A percentile compares a stretch with the other conserved stretches of the same genome.
Conservation (phyloP, 2,888 invertebrate genomes). For the Galerucella nymphaeae region DNA sequence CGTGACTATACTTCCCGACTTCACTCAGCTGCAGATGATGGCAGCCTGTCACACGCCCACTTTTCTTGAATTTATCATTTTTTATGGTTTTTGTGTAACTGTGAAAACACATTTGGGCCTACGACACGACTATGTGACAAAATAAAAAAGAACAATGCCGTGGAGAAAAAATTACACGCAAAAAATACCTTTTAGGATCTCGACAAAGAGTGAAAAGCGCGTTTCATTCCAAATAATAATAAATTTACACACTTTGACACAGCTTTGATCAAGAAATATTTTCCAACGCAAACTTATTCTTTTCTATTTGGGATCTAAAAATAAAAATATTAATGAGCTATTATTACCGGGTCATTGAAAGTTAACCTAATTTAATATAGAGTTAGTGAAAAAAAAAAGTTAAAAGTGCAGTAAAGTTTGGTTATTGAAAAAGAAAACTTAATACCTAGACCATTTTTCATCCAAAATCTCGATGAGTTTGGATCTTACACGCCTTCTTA, state of each 20-base stretch:
- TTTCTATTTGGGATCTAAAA: no score
- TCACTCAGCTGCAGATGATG: constrained; percentile 59
- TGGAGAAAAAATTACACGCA: constrained; percentile 5
- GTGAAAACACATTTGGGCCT: constrained; percentile 32
- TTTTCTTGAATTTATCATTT: constrained; percentile 57
- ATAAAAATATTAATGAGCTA: no score
- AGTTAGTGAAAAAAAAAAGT: no score
- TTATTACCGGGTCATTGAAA: no score
- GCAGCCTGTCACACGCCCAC: constrained; percentile 59
- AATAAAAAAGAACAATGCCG: constrained; percentile 19
- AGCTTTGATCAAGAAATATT: no score
- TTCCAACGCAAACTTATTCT: no score
- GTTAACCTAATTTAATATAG: no score
- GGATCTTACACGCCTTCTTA: no score
- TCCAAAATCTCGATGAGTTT: no score
- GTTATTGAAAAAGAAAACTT: no score
- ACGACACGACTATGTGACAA: constrained; percentile 14
- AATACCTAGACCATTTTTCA: no score
- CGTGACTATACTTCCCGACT: constrained; percentile 60
- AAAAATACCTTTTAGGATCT: neutral
- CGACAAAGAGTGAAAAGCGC: neutral
- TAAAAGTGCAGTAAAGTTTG: no score
- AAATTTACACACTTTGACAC: neutral
- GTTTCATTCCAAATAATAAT: neutral
- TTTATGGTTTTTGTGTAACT: constrained; percentile 44